phyloP scores from a whole-genome alignment of 1,140 invertebrate genomes.

The Lethrus apterus region DNA sequence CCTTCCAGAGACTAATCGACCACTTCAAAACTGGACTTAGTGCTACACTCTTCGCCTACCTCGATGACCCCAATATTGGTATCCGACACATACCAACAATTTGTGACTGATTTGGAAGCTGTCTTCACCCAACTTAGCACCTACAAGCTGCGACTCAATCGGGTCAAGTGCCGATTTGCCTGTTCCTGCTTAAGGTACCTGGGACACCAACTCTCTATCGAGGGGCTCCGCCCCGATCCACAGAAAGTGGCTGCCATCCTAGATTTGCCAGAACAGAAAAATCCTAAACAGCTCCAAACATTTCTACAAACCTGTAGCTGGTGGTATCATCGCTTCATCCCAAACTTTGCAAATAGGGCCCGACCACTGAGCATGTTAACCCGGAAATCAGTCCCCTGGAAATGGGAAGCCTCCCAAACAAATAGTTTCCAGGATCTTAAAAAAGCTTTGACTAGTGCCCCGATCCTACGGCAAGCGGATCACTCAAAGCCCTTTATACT shows the following conservation, averaged over 20 bases:
- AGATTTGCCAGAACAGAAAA: constrained; percentile 24
- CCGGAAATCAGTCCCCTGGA: constrained; percentile 19
- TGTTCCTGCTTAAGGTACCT: constrained; percentile 30
- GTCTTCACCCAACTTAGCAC: constrained; percentile 13
- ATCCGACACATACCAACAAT: neutral
- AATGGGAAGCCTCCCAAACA: constrained; percentile 14
- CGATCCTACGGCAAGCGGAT: constrained; percentile 27
- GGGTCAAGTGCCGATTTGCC: constrained; percentile 29
- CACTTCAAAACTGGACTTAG: constrained; percentile 25
- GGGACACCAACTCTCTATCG: constrained; percentile 26
- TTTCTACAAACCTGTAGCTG: constrained; percentile 41
- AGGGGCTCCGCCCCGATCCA: constrained; percentile 27
- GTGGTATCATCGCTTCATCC: constrained; percentile 32
- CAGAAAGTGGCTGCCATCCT: constrained; percentile 25
- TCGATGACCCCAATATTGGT: no score
- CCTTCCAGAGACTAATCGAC: constrained; percentile 39
- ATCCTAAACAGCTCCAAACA: constrained; percentile 36
- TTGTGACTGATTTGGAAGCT: neutral
- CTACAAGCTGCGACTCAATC: constrained; percentile 14
- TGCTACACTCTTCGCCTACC: no score
- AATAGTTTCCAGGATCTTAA: constrained; percentile 19
- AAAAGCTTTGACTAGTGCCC: constrained; percentile 11
- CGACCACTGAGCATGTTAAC: constrained; percentile 25
- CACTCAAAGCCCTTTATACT: constrained; percentile 26
- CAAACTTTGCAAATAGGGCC: constrained; percentile 29